These are phyloP conservation scores for Enteromius unitaeniatus DNA, from an alignment of 2,797 vertebrate genomes.

Conservation along the genomic window DNA sequence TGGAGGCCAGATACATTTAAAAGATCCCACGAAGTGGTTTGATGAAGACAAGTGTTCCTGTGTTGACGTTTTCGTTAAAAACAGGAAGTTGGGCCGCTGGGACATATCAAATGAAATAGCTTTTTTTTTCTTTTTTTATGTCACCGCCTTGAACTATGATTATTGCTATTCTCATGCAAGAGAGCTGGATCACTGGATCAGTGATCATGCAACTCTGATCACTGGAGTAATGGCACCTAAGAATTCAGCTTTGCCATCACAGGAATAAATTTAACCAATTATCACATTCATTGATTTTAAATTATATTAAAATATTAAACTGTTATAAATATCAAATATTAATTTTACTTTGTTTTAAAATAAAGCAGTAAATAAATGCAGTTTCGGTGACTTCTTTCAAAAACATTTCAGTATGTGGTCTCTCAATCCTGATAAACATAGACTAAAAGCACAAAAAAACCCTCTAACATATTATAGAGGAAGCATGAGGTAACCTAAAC, in stretches of 20 bases:
- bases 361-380: neutral
- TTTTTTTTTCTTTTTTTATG: neutral
- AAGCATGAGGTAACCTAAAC: conserved; percentile 19
- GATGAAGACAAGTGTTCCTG: neutral
- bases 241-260: neutral
- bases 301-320: neutral
- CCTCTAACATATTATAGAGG: conserved; percentile 4
- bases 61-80: neutral
- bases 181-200: too few species aligned
- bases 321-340: neutral
- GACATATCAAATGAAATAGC: neutral
- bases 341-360: neutral
- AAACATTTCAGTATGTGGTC: neutral
- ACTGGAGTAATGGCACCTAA: neutral
- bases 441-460: neutral
- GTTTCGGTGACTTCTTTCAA: neutral
- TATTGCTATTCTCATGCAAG: neutral
- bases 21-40: neutral
- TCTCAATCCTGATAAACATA: neutral
- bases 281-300: neutral
- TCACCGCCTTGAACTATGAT: neutral
- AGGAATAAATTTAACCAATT: neutral
- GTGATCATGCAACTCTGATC: neutral
- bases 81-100: neutral
- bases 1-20: neutral